Base-by-base conservation (phyloP, 2,888 invertebrate species). In the Noctuana brunneofusca region DNA sequence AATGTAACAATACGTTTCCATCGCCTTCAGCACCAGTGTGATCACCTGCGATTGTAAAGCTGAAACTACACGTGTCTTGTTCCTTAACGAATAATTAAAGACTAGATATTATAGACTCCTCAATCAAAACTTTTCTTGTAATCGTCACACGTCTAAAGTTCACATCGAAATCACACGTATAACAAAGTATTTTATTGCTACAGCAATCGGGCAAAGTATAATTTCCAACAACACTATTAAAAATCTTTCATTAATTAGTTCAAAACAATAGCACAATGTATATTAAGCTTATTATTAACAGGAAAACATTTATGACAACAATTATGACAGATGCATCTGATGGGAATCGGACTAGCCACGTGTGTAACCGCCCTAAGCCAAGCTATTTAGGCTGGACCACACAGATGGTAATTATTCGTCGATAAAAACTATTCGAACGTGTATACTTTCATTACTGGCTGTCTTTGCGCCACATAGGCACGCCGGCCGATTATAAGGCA, bases 331-430 rank as follows among this genome's bases (percentile, higher is more conserved):
- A 35, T 9, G 35, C 35, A 2, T 2, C 5, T 12, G 12, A 2
- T 14, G 2, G 1, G 2, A 14, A 12, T 20, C 46, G 11, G 3
- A 2, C 2, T 20, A 43, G 11, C 27, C 48, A 8, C 24, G 48
- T 54, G 48, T 54, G 46, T 2, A 2, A 35, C 32, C 20, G 22
- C 32, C 53, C 53, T 59, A 38, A 59, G 32, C 6, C 16, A 12
- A 52, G 59, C 59, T 53, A 49, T 59, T 59, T 59, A 43, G 35
- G 53, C 46, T 35, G 35, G 59, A 59, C 59, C 59, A 59, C 59
- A 59, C 59, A 59, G 46, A 41, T 46, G 50, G 41, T 53, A 59
- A 59, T 59, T 46, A 46, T 32, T 46, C 30, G 32, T 16, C 46
- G 59, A 59, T 59, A 53, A 59, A 59, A 59, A 59, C 52, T 27